phyloP scores from a whole-genome alignment of 2,888 invertebrate species.

The Sepiola atlantica region DNA sequence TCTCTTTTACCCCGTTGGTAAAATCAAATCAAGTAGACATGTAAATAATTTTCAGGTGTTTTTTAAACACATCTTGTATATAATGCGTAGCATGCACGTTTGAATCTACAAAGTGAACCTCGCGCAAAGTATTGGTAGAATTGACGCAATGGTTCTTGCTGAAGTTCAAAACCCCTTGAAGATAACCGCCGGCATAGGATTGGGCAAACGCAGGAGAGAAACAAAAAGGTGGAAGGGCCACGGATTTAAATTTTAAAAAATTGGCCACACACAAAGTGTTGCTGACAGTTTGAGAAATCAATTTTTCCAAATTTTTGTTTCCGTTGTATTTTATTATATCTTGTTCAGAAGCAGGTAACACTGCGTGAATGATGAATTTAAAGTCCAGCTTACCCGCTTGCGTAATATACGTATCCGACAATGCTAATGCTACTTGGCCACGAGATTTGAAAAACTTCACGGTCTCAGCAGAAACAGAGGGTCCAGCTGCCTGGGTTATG shows the following conservation, averaged over 20 bases:
- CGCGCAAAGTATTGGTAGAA: background rate
- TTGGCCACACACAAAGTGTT: background rate
- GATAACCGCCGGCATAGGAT: background rate
- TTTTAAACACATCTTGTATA: background rate
- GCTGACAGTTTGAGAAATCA: background rate
- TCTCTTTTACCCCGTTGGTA: no score
- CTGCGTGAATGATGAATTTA: background rate
- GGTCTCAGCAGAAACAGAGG: background rate
- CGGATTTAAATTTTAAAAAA: background rate
- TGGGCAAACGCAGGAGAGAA: background rate
- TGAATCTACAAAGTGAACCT: background rate
- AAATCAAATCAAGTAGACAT: no score
- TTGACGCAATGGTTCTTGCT: background rate
- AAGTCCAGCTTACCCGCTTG: background rate
- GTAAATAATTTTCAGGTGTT: background rate
- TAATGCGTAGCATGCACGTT: background rate
- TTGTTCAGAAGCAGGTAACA: background rate
- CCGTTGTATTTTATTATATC: background rate
- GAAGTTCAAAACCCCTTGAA: background rate
- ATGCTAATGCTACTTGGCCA: background rate
- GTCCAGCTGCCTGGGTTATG: background rate
- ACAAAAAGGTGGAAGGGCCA: background rate
- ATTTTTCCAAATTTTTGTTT: background rate
- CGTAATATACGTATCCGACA: background rate
- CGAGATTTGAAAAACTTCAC: background rate